These are phyloP conservation scores for Wasmannia auropunctata DNA, from an alignment of 1,140 invertebrate species.

Conservation along the genomic window DNA sequence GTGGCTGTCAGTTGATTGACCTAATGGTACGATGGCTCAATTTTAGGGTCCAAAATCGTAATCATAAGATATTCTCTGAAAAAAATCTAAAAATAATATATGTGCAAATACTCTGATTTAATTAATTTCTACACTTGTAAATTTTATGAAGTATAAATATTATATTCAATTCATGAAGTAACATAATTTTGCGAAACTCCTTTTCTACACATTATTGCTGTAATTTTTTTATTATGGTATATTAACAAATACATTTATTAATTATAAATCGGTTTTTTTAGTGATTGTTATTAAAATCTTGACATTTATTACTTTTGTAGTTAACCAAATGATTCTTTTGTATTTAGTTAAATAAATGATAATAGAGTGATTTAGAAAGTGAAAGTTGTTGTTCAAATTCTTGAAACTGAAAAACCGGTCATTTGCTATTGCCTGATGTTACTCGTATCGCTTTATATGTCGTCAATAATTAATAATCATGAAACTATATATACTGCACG, in stretches of 20 bases:
- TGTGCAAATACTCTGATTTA: neutral
- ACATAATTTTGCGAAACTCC: neutral
- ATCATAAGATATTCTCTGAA: neutral
- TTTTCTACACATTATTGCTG: neutral
- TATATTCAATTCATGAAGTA: neutral
- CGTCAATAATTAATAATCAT: conserved; percentile 13
- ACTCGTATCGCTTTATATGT: neutral
- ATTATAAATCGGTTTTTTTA: neutral
- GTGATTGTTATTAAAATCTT: neutral
- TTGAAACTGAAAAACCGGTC: neutral
- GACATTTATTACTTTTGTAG: neutral
- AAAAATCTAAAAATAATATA: neutral
- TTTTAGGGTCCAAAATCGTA: conserved; percentile 16
- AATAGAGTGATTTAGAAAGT: neutral
- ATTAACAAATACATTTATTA: neutral
- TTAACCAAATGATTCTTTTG: neutral
- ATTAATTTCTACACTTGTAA: neutral
- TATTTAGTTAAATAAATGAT: neutral
- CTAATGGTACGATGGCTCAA: neutral
- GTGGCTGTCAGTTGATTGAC: conserved; percentile 37
- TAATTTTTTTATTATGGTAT: neutral
- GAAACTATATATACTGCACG: neutral
- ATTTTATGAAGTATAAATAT: neutral
- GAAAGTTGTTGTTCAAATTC: neutral
- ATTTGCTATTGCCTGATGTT: neutral